A percentile compares a stretch with the other conserved stretches of the same genome.
phyloP scores from a whole-genome alignment of 2,797 vertebrate genomes.

The Lates japonicus region DNA sequence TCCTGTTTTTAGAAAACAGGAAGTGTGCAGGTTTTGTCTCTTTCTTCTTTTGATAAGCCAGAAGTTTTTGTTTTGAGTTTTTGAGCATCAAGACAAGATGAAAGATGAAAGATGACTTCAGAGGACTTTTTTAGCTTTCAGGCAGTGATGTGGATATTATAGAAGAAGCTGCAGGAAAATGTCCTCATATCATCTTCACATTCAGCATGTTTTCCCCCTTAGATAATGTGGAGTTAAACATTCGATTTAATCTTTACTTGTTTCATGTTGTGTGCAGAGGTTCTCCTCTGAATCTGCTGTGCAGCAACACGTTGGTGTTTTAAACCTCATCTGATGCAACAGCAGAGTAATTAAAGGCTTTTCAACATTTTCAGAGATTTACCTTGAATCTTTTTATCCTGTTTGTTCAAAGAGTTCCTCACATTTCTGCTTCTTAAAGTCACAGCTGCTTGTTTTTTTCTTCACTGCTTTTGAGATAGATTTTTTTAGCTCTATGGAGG shows the following conservation, averaged over 20 bases:
- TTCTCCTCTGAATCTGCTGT: conserved; percentile 6
- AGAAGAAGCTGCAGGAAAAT: no score
- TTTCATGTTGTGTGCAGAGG: neutral
- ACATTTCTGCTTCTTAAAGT: neutral
- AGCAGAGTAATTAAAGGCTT: conserved; percentile 34
- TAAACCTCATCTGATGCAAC: neutral
- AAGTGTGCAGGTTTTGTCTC: neutral
- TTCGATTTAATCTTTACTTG: neutral
- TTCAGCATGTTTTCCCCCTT: neutral
- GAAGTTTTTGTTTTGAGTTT: neutral
- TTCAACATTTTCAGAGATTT: conserved; percentile 9
- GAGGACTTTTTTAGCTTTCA: neutral
- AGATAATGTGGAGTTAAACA: neutral
- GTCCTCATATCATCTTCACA: no score
- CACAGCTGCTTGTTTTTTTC: neutral
- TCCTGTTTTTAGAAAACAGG: neutral
- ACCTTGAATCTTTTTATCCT: conserved; percentile 12
- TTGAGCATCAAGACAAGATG: neutral
- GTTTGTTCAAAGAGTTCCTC: conserved; percentile 12
- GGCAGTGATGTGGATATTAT: neutral
- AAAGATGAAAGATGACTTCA: neutral
- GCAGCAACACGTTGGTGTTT: neutral
- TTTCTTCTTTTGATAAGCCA: neutral
- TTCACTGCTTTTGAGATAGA: neutral
- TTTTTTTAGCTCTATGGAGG: no score